These are phyloP conservation scores for Cerastis rubricosa DNA, from an alignment of 2,888 invertebrate genomes.

Conservation along the genomic window DNA sequence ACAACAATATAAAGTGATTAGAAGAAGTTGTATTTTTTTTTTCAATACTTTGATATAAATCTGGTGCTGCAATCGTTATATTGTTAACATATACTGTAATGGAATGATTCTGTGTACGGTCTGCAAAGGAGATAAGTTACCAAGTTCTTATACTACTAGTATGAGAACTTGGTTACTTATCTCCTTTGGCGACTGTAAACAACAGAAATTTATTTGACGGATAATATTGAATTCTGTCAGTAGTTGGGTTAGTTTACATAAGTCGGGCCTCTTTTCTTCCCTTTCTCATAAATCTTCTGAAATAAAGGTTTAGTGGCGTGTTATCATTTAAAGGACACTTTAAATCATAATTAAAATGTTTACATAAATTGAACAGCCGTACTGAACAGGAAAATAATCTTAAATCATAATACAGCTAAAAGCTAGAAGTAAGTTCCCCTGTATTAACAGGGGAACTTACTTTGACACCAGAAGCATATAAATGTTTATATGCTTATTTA, in stretches of 20 bases:
- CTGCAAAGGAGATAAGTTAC: no score
- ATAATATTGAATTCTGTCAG: not conserved
- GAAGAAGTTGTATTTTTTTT: not conserved
- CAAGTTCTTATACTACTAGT: no score
- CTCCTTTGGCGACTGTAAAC: no score
- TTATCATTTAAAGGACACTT: not conserved
- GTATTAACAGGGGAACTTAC: constrained; percentile 6
- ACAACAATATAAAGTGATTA: not conserved
- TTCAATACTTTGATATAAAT: not conserved
- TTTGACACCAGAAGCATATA: constrained; percentile 3
- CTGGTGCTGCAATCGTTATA: not conserved
- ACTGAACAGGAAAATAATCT: constrained; percentile 2
- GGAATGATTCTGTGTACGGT: not conserved
- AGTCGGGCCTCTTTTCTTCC: not conserved
- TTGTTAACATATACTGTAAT: constrained; percentile 10
- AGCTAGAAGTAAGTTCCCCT: no score
- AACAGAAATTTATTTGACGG: not conserved
- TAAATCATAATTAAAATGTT: not conserved
- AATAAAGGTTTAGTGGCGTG: not conserved
- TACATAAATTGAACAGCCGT: not conserved
- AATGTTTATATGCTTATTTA: constrained; percentile 27
- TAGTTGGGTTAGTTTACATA: not conserved
- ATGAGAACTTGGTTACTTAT: no score
- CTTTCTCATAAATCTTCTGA: not conserved
- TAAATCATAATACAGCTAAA: not conserved